Base-by-base conservation (phyloP, 2,113 vertebrate species). In the Sebastes fasciatus region DNA sequence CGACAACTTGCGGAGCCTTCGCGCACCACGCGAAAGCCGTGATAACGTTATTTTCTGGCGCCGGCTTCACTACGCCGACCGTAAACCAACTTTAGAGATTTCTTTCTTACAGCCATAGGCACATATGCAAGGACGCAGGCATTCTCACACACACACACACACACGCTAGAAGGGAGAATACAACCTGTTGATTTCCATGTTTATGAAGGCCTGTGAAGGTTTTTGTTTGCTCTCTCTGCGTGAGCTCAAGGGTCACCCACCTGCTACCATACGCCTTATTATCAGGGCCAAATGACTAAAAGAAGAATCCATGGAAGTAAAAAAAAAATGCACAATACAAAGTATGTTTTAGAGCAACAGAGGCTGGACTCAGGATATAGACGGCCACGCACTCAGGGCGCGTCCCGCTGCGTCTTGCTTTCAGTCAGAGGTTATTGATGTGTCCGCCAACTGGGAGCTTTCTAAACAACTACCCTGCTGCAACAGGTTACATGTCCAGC, bases 401-500 rank as follows among this genome's bases (percentile, higher is more conserved):
- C 84, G 77, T 88, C 93, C 90, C n/a, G 74, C 93, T 67, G 77
- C 67, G 90, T 88, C 87, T 86, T 87, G 84, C 87, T 94, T 95
- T 90, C 74, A 82, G 81, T 92, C 91, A 84, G 91, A 93, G 81
- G 87, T 93, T 95, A 96, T 96, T 92, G 95, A 94, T 84, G 79
- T 90, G 90, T 93, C 81, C 86, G 88, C 92, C 87, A 88, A 93
- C 34, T 87, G 94, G 86, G 95, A 93, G 86, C 85, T 93, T 94
- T 94, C 94, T 94, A 83, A 77, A 90, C 84, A 80, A 89, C 93
- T 90, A 94, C 93, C 94, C 91, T 8, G 19, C 84, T 94, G 91
- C 92, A 93, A 91, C 91, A 94, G 88, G 82, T 92, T 83, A 95
- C 95, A 93, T 94, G 89, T 93, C 95, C 92, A 73, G 93, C 92